Base-by-base conservation (phyloP, 2,888 invertebrate species). In the Megamerina dolium region DNA sequence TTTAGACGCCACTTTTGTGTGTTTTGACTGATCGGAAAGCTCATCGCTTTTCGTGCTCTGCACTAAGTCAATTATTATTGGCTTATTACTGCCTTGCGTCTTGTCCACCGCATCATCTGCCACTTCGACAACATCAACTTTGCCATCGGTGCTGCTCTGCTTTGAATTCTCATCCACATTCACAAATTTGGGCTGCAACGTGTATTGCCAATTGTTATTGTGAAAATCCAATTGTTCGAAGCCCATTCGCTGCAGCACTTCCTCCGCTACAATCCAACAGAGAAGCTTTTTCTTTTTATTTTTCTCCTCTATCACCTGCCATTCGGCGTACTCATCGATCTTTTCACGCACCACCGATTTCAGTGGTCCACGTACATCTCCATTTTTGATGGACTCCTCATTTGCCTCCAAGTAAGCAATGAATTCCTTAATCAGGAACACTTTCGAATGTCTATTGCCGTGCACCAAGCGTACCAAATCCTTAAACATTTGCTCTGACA, bases 241-340 rank as follows among this genome's bases (percentile, higher is more conserved):
- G 5, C 74, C 64, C 63, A 78, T 79, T 55, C 78, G 73, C 26
- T 76, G 70, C 12, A 79, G 68, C 2, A 76, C 54, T 10, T 78
- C 77, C 8, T 76, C 72, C 1, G 74, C 60, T 1, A 86, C 82
- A 53, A 77, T 75, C 86, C 85, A 85, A 54, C 80, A 81, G n/a
- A 68, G 64, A 43, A 76, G 79, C 40, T 77, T 76, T 46, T 75
- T 73, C 31, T 58, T 66, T 5, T 51, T 40, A 35, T 55, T 59
- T 2, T 75, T 76, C 37, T 73, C 72, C n/a, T 77, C 76, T 0
- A 76, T 70, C 10, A 57, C 70, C 49, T 74, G 77, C 75, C 82
- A 81, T 3, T 66, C 70, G 1, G 82, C 82, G 12, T 83, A 71
- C 52, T 79, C 75, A 37, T 75, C 75, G 23, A 86, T 76, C 59